Percentiles rank a stretch among this genome's conserved stretches.
These are phyloP conservation scores for Phalera bucephala DNA, from an alignment of 2,888 invertebrate genomes.

Conservation along the genomic window DNA sequence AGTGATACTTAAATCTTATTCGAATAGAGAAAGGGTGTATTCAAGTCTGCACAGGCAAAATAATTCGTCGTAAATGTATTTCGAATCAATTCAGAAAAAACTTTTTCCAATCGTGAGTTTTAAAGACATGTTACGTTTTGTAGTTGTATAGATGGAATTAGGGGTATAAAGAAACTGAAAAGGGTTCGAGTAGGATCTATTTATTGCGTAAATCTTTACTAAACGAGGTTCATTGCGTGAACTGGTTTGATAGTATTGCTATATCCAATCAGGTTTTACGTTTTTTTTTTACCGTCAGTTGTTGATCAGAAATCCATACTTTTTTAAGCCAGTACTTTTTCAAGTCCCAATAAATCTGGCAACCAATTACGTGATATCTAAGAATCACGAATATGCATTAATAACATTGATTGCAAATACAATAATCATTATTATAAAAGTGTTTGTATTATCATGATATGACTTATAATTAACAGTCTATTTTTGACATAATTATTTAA, in stretches of 20 bases:
- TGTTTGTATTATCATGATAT: too few relatives aligned
- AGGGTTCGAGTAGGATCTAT: slow-evolving; percentile 53
- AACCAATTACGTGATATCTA: too few relatives aligned
- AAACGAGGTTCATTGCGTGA: slow-evolving; percentile 44
- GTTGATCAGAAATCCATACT: too few relatives aligned
- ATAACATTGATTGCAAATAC: too few relatives aligned
- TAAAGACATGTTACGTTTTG: slow-evolving; percentile 44
- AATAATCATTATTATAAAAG: too few relatives aligned
- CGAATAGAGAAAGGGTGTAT: not conserved
- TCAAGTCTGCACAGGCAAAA: slow-evolving; percentile 1
- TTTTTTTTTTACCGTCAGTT: too few relatives aligned
- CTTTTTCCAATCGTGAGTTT: slow-evolving; percentile 25
- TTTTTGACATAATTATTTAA: too few relatives aligned
- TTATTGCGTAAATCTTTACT: slow-evolving; percentile 38
- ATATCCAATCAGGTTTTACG: slow-evolving; percentile 14
- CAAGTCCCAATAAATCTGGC: too few relatives aligned
- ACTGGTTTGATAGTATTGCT: slow-evolving; percentile 31
- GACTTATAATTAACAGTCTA: too few relatives aligned
- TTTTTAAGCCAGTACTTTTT: too few relatives aligned
- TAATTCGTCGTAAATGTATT: slow-evolving; percentile 24
- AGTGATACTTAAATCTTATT: too few relatives aligned
- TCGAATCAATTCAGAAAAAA: slow-evolving; percentile 34
- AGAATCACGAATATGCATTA: too few relatives aligned
- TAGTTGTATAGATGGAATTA: slow-evolving; percentile 44
- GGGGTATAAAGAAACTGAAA: slow-evolving; percentile 53